Evolutionary conservation across 2,888 invertebrate genomes (phyloP).

Genomic region (Agrotis exclamationis): DNA sequence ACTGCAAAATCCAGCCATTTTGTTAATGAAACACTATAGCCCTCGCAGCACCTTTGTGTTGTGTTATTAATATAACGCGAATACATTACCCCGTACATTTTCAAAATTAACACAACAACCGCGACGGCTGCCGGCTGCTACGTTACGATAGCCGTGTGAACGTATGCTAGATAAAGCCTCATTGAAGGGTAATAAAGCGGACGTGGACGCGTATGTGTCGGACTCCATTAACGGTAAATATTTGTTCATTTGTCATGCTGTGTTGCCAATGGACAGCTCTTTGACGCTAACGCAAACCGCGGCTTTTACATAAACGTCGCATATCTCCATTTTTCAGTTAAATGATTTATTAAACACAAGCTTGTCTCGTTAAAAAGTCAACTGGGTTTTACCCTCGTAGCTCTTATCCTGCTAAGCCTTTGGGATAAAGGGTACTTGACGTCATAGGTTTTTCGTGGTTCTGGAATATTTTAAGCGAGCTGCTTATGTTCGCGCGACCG

Average conservation of each 20-base stretch:
- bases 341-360: constrained; percentile 61
- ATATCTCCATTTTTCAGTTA: constrained; percentile 55
- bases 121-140: constrained; percentile 36
- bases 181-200: constrained; percentile 71
- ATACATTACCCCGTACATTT: constrained; percentile 60
- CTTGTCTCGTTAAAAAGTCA: constrained; percentile 58
- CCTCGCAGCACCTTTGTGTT: constrained; percentile 38
- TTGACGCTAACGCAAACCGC: constrained; percentile 71
- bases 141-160: constrained; percentile 43
- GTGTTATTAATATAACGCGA: constrained; percentile 46
- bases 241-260: constrained; percentile 80
- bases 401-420: constrained; percentile 56
- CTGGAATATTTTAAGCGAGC: constrained; percentile 49
- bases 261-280: constrained; percentile 69
- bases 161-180: constrained; percentile 64
- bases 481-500: constrained; percentile 24
- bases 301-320: constrained; percentile 66
- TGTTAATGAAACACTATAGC: constrained; percentile 46
- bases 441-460: constrained; percentile 58
- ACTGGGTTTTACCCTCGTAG: constrained; percentile 55
- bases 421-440: constrained; percentile 59
- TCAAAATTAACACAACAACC: constrained; percentile 56
- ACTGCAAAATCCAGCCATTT: constrained; percentile 41
- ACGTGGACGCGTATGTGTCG: constrained; percentile 73
- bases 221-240: constrained; percentile 85